A percentile compares a stretch with the other conserved stretches of the same genome.
Evolutionary conservation across 2,113 vertebrate species (phyloP).

Genomic region (Chinchilla lanigera): DNA sequence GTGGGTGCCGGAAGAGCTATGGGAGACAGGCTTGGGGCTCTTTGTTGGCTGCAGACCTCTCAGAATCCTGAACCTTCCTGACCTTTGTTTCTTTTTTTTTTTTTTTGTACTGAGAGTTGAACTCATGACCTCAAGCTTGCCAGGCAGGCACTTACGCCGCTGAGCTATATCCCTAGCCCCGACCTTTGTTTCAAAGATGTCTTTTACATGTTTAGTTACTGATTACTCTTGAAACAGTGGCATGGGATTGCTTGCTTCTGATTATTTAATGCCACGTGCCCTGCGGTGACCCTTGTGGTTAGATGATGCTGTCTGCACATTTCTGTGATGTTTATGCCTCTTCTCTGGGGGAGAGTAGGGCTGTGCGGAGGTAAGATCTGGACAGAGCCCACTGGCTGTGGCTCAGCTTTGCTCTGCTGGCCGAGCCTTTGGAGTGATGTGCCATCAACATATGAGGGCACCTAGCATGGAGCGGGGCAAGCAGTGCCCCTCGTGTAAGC

Average conservation of each 20-base stretch:
- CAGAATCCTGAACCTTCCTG: neutral
- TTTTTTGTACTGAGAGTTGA: too few species aligned
- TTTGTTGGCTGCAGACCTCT: neutral
- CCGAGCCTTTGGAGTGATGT: neutral
- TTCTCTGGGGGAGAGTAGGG: neutral
- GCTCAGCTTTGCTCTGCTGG: neutral
- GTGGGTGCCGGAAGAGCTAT: accelerated
- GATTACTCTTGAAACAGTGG: neutral
- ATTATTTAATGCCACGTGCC: neutral
- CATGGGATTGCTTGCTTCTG: accelerated
- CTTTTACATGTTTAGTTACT: neutral
- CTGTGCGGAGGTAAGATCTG: too few species aligned
- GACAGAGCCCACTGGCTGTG: neutral
- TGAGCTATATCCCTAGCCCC: too few species aligned
- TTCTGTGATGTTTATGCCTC: neutral
- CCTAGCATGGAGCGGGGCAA: neutral
- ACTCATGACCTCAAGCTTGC: too few species aligned
- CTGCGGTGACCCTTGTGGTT: neutral
- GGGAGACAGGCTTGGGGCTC: neutral
- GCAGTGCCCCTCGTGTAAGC: neutral
- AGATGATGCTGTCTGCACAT: neutral
- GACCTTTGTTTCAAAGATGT: neutral
- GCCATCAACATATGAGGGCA: accelerated
- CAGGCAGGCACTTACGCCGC: too few species aligned
- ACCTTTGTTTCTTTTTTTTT: neutral